These are phyloP conservation scores for Lycaon pictus DNA, from an alignment of 2,113 vertebrate genomes.

Conservation along the genomic window DNA sequence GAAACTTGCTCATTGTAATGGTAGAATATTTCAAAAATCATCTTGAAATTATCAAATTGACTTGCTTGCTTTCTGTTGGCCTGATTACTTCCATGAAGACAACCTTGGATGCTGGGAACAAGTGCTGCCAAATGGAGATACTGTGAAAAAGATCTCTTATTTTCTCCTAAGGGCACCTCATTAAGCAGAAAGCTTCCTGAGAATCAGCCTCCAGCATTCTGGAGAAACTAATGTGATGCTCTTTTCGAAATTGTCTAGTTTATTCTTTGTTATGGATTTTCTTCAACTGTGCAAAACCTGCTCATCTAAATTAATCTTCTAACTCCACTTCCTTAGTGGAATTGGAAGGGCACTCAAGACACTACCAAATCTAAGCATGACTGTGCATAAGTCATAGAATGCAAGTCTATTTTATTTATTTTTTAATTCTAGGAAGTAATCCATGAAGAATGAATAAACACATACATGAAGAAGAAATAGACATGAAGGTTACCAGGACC, in stretches of 20 bases:
- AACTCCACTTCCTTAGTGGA: background rate
- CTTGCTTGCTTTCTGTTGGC: slow-evolving; percentile 6
- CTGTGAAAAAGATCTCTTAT: slow-evolving; percentile 10
- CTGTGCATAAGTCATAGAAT: background rate
- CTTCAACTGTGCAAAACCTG: slow-evolving; percentile 42
- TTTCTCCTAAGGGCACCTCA: slow-evolving; percentile 44
- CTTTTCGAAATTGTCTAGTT: slow-evolving; percentile 36
- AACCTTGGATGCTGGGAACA: slow-evolving; percentile 13
- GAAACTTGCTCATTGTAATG: background rate
- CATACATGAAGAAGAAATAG: background rate
- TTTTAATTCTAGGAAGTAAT: slow-evolving; percentile 12
- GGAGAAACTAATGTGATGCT: slow-evolving; percentile 57
- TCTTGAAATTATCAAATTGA: background rate
- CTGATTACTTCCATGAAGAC: background rate
- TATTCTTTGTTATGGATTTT: slow-evolving; percentile 63
- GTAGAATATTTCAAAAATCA: background rate
- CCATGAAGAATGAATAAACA: background rate
- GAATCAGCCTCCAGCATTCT: slow-evolving; percentile 53
- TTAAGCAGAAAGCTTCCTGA: slow-evolving; percentile 65
- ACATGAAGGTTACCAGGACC: background rate
- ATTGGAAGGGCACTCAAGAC: background rate
- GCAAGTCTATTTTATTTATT: background rate
- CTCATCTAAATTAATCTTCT: slow-evolving; percentile 41
- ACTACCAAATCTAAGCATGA: background rate
- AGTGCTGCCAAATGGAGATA: slow-evolving; percentile 35